Percentiles rank a stretch among this genome's conserved stretches.
These are phyloP conservation scores for Oxyura jamaicensis DNA, from an alignment of 2,113 vertebrate genomes.

Conservation along the genomic window DNA sequence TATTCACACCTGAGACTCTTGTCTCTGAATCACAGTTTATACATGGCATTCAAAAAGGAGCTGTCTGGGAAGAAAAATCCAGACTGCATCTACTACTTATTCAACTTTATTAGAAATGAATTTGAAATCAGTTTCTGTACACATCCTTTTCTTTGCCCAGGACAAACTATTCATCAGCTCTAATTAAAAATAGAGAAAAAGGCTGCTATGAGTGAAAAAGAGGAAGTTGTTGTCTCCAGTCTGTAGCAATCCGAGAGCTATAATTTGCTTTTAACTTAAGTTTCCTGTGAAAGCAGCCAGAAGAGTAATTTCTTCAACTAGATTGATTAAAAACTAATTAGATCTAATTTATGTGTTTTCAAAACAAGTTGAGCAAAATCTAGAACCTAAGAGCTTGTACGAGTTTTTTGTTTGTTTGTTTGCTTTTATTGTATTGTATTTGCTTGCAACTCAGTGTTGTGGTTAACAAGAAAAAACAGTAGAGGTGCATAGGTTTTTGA, in stretches of 20 bases:
- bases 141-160: neutral
- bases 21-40: neutral
- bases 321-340: constrained; percentile 49
- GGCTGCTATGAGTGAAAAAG: constrained; percentile 41
- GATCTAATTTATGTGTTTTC: constrained; percentile 50
- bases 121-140: constrained; percentile 1
- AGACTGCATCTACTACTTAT: neutral
- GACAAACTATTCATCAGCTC: constrained; percentile 17
- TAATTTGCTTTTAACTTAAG: constrained; percentile 57
- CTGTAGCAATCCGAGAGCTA: constrained; percentile 33
- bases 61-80: neutral
- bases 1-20: constrained; percentile 13
- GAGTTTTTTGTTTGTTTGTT: neutral
- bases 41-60: neutral
- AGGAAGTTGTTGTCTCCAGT: constrained; percentile 19
- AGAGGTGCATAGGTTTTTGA: neutral
- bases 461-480: neutral
- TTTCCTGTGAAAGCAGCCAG: constrained; percentile 32
- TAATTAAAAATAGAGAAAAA: constrained; percentile 59
- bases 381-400: neutral
- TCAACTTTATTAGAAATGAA: constrained; percentile 6
- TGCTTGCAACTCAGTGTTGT: neutral
- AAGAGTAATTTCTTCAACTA: constrained; percentile 51
- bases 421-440: neutral
- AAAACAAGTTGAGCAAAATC: constrained; percentile 31